Evolutionary conservation across 1,140 invertebrate genomes (phyloP).

Genomic region (Heliconius himera): DNA sequence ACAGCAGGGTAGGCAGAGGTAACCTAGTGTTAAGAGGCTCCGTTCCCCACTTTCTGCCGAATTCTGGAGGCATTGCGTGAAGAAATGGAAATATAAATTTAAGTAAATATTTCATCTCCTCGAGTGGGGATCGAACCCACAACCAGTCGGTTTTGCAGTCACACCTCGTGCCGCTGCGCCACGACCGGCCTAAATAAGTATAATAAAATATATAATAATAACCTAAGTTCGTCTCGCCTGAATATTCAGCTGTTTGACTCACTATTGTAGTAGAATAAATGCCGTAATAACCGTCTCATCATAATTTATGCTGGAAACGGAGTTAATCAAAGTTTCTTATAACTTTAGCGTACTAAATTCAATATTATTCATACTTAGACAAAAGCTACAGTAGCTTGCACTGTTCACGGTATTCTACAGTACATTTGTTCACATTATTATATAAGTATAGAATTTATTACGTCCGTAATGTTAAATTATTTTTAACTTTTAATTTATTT

Average conservation of each 20-base stretch:
- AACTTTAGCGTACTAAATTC: slow-evolving; percentile 5
- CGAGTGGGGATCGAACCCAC: too few relatives aligned
- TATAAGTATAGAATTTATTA: not conserved
- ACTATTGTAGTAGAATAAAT: not conserved
- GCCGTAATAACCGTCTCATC: not conserved
- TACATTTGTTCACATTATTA: not conserved
- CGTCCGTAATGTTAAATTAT: too few relatives aligned
- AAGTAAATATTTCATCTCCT: too few relatives aligned
- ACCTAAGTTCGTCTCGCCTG: not conserved
- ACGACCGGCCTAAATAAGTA: too few relatives aligned
- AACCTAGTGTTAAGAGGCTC: too few relatives aligned
- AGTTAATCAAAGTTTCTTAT: slow-evolving; percentile 7
- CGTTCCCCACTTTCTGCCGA: too few relatives aligned
- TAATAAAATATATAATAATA: not conserved
- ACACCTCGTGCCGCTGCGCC: too few relatives aligned
- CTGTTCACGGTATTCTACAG: not conserved
- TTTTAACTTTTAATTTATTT: too few relatives aligned
- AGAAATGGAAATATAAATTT: too few relatives aligned
- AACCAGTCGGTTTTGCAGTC: too few relatives aligned
- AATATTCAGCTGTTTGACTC: not conserved
- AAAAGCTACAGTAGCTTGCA: not conserved
- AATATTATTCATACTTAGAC: slow-evolving; percentile 5
- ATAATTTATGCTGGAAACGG: not conserved
- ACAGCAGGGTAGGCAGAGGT: too few relatives aligned
- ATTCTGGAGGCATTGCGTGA: too few relatives aligned